Evolutionary conservation across 2,113 vertebrate genomes (phyloP).

Genomic region (Eptesicus fuscus): DNA sequence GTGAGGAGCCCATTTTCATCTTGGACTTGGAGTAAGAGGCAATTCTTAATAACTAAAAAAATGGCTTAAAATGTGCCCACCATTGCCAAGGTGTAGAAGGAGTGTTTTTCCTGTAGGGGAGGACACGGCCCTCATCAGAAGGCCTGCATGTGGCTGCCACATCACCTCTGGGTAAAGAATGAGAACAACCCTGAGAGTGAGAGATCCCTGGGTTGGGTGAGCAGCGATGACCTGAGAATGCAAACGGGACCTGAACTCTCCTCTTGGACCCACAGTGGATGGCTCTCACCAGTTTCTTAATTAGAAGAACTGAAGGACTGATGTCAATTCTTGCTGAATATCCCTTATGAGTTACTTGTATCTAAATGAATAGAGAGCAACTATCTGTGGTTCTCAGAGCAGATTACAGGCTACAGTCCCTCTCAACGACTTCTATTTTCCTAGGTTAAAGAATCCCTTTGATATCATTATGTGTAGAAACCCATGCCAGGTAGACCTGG

Average conservation of each 20-base stretch:
- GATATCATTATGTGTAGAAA: neutral
- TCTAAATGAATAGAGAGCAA: neutral
- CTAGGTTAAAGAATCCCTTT: neutral
- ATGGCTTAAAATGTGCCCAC: neutral
- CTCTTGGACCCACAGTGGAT: neutral
- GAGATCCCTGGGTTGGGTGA: neutral
- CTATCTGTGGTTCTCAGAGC: neutral
- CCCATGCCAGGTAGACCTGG: neutral
- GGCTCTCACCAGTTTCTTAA: neutral
- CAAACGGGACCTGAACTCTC: neutral
- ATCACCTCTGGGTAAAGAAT: neutral
- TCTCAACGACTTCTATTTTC: neutral
- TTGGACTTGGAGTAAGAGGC: neutral
- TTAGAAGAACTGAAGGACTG: neutral
- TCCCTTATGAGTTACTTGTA: neutral
- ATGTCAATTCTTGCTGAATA: neutral
- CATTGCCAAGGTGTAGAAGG: neutral
- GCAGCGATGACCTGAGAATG: neutral
- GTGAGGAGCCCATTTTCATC: constrained; percentile 28
- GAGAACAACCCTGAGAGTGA: neutral
- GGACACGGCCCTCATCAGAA: neutral
- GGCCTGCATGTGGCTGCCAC: neutral
- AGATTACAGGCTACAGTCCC: neutral
- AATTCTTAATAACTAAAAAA: constrained; percentile 16
- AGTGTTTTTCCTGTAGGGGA: neutral